Evolutionary conservation across 2,888 invertebrate species (phyloP), one percentile per base, ranked within the genome.

Genomic region (Crepidodera aurea): DNA sequence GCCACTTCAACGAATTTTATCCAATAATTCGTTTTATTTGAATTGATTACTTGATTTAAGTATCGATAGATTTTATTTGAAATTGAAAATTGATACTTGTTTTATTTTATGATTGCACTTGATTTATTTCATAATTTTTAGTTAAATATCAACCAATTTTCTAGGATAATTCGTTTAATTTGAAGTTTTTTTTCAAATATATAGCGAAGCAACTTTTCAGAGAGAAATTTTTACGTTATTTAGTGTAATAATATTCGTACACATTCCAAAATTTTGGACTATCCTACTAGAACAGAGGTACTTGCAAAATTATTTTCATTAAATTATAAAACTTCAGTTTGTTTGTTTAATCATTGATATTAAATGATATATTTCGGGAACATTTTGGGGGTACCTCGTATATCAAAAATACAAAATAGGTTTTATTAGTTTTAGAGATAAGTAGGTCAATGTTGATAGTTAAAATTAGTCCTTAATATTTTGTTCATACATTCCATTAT

Each of bases 401-500:
- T 34, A 13, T 34, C 29, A 40, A 56, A 46, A 27, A 58, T 48
- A 34, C 12, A 19, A 54, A 55, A 25, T 19, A 25, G 37, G 51
- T 12, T 42, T 8, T 27, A 27, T 12, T 27, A 48, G 27, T 48
- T 22, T 48, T 57, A 56, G 48, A 48, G 12, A 16, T 53, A 48
- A 56, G 34, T 56, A 50, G 34, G 48, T 27, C 22, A 39, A 46
- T 56, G 25, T 62, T 65, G 54, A 68, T 66, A 67, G 60, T 66
- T 60, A 62, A 63, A 64, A 66, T 63, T 65, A 67, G 67, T 62
- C 46, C 60, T 58, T 61, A 69, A 67, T 60, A 46, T 65, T 68
- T 60, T 61, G 62, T 67, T 58, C 65, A 64, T 63, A 68, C 69
- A 71, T 73, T 73, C 70, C 71, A 69, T n/a, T n/a, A n/a, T 67